phyloP scores from a whole-genome alignment of 92 coral and sea anemone species.

The Micromussa lordhowensis region DNA sequence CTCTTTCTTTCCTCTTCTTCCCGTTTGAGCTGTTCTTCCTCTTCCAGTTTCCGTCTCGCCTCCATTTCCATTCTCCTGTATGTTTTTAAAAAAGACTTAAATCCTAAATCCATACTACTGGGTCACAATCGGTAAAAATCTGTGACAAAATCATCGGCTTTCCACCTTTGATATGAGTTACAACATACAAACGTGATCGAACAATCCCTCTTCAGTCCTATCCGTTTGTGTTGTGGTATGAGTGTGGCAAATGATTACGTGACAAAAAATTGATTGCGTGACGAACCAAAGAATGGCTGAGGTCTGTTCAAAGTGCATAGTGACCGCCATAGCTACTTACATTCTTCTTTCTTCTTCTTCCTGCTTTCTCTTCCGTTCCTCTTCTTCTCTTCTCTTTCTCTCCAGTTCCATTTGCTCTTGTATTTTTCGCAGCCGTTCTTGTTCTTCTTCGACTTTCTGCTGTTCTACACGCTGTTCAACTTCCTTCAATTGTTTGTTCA shows the following conservation, averaged over 20 bases:
- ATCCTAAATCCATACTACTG: background rate
- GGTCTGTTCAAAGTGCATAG: background rate
- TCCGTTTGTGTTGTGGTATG: background rate
- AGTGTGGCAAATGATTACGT: background rate
- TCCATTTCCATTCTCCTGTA: slow-evolving; percentile 93
- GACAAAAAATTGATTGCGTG: background rate
- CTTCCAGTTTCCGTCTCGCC: slow-evolving; percentile 80
- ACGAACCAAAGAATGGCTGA: background rate
- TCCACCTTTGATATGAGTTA: background rate
- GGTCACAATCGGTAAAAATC: too few species aligned
- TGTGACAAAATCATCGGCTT: too few species aligned
- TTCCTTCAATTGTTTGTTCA: slow-evolving; percentile 83
- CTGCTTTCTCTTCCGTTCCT: slow-evolving; percentile 88
- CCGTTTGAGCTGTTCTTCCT: slow-evolving; percentile 75
- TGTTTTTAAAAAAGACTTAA: background rate
- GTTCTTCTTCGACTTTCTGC: slow-evolving; percentile 93
- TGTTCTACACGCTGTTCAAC: slow-evolving; percentile 83
- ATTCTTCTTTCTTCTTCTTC: slow-evolving; percentile 87
- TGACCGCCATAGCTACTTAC: slow-evolving; percentile 45
- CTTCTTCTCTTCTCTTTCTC: slow-evolving; percentile 91
- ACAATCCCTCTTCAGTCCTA: background rate
- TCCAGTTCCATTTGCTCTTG: slow-evolving; percentile 98
- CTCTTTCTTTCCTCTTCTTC: slow-evolving; percentile 91
- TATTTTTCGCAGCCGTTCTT: slow-evolving; percentile 91
- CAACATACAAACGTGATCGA: background rate